These are phyloP conservation scores for Lycodopsis pacificus DNA, from an alignment of 2,797 vertebrate species.

Conservation along the genomic window DNA sequence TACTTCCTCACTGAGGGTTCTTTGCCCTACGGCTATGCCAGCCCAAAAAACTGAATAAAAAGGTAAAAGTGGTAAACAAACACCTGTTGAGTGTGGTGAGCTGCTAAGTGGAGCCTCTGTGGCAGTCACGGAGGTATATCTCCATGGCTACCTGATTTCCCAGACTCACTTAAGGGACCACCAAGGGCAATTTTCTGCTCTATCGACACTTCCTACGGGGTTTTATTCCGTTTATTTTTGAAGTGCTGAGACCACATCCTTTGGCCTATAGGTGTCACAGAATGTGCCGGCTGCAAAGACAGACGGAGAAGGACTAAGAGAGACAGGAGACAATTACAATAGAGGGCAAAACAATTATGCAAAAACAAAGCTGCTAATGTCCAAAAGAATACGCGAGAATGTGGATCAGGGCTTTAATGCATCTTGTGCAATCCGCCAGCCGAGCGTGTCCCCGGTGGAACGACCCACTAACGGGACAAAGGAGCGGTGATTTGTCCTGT, in stretches of 20 bases:
- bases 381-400: slow-evolving; percentile 42
- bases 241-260: slow-evolving; percentile 41
- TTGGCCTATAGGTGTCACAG: slow-evolving; percentile 31
- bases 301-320: not conserved
- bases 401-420: slow-evolving; percentile 55
- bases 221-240: slow-evolving; percentile 26
- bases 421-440: slow-evolving; percentile 55
- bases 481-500: slow-evolving; percentile 45
- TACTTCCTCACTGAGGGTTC: slow-evolving; percentile 27
- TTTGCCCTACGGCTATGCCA: not conserved
- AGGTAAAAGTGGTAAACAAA: not conserved
- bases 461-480: slow-evolving; percentile 58
- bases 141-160: slow-evolving; percentile 70
- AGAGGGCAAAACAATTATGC: slow-evolving; percentile 3
- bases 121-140: slow-evolving; percentile 57
- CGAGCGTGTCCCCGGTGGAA: slow-evolving; percentile 48
- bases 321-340: not conserved
- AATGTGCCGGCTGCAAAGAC: slow-evolving; percentile 19
- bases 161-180: slow-evolving; percentile 68
- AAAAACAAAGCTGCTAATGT: slow-evolving; percentile 24
- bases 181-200: slow-evolving; percentile 72
- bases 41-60: not conserved
- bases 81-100: slow-evolving; percentile 45
- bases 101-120: slow-evolving; percentile 59
- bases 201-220: slow-evolving; percentile 46